These are phyloP conservation scores for Dilophus febrilis DNA, from an alignment of 2,888 invertebrate species.

Conservation along the genomic window DNA sequence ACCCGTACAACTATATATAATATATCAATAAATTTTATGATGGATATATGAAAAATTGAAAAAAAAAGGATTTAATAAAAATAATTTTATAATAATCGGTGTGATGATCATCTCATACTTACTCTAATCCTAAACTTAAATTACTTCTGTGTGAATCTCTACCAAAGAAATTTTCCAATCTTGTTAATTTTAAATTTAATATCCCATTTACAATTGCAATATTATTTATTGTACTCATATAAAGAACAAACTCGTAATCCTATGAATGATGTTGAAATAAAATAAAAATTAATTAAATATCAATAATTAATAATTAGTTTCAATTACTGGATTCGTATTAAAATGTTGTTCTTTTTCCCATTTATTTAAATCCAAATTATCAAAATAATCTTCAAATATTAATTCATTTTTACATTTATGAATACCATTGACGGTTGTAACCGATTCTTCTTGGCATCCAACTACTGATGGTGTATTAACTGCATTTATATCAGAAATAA, in stretches of 20 bases:
- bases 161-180: not conserved
- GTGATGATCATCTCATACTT: not conserved
- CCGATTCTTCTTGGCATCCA: too few species aligned
- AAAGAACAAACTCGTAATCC: constrained; percentile 1
- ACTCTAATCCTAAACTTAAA: not conserved
- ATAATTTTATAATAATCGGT: not conserved
- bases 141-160: not conserved
- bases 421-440: not conserved
- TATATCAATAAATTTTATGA: not conserved
- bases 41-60: not conserved
- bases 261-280: not conserved
- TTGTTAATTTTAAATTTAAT: not conserved
- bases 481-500: too few species aligned
- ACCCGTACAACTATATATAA: not conserved
- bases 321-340: not conserved
- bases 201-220: not conserved
- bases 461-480: too few species aligned
- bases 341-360: constrained; percentile 1
- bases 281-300: not conserved
- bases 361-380: not conserved
- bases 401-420: not conserved
- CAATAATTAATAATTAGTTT: too few species aligned
- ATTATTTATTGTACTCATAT: not conserved
- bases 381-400: constrained; percentile 4
- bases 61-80: too few species aligned